A percentile compares a stretch with the other conserved stretches of the same genome.
Conservation (phyloP, 1,140 invertebrate genomes). For the Tribolium madens region DNA sequence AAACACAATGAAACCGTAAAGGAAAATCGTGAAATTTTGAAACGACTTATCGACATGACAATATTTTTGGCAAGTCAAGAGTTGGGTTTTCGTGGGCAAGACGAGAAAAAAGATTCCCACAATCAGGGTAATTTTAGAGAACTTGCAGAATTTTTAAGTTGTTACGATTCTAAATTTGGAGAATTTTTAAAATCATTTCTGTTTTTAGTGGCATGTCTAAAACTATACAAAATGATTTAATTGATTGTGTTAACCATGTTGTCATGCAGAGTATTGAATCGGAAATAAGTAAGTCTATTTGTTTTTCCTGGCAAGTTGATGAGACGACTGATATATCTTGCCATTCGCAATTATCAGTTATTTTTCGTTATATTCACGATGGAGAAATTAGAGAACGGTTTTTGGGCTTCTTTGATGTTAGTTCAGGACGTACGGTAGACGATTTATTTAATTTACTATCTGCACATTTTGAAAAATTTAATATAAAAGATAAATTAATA, state of each 20-base stretch:
- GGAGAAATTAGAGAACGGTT: no score
- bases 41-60: neutral
- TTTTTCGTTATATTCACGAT: neutral
- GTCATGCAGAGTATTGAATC: neutral
- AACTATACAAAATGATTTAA: slow-evolving; percentile 21
- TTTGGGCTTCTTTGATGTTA: no score
- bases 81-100: neutral
- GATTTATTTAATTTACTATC: no score
- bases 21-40: neutral
- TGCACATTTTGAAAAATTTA: no score
- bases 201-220: neutral
- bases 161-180: neutral
- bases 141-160: neutral
- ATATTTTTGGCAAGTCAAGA: neutral
- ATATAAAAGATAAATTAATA: no score
- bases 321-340: neutral
- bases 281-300: neutral
- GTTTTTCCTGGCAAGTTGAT: neutral
- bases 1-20: neutral
- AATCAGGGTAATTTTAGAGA: slow-evolving; percentile 5
- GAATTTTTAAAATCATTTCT: neutral
- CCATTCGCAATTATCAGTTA: neutral
- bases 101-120: neutral
- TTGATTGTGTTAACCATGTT: neutral
- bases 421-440: no score